Evolutionary conservation across 2,888 invertebrate genomes (phyloP), one percentile per base, ranked within the genome.

Genomic region (Melitaea athalia): DNA sequence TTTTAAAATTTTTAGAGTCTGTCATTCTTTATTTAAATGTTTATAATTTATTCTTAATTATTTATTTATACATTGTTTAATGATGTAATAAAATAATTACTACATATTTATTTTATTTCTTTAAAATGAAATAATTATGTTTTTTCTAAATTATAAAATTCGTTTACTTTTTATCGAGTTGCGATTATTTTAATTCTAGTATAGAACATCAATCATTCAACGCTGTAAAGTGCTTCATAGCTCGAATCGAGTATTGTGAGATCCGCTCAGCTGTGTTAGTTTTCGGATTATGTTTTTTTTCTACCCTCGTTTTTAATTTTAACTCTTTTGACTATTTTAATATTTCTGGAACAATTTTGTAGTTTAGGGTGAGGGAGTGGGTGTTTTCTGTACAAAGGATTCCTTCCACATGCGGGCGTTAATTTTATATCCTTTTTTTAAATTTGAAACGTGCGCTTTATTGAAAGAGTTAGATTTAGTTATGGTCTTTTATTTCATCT

Each of bases 281-380:
- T 85, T 87, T 85, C 81, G 87, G 90, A 89, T 92, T 90, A 91
- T 77, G 76, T 78, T 79, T 82, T 67, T 80, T 85, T 86, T 76
- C 78, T 83, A 85, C 88, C 89, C 89, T 87, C 83, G 83, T 79
- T 88, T 91, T 92, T 88, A 92, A 89, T 88, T 92, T 92, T 90
- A 92, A 92, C 92, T 91, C 92, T 91, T 92, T 92, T 90, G 86
- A 89, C 89, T 90, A 89, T 92, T 92, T 92, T 91, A 92, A 92
- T 92, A 92, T 90, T 91, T 91, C 84, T 87, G 85, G 87, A 87
- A 87, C 84, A 81, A 84, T 87, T 89, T 67, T 87, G 24, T 85
- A 83, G 83, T 79, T 85, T 85, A 67, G 89, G 89, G 89, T 80
- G 89, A 89, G 91, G 89, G 88, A 79, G 71, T 73, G 57, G 74